Evolutionary conservation across 2,888 invertebrate genomes (phyloP).

Genomic region (Acanthococcus lagerstroemiae): DNA sequence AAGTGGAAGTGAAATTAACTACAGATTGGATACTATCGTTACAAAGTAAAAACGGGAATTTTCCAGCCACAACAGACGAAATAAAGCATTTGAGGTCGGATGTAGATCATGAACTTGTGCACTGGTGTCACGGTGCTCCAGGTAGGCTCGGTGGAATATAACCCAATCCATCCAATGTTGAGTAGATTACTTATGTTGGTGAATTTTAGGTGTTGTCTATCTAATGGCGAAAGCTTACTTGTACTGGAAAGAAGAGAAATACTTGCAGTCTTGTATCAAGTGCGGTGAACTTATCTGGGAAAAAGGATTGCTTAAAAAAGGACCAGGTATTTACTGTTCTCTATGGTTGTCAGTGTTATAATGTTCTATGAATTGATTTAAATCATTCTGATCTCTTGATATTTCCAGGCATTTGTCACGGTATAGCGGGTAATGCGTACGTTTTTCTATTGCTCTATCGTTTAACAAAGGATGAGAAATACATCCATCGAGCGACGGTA

Average conservation of each 20-base stretch:
- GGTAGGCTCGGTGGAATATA: conserved; percentile 42
- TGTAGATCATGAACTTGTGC: conserved; percentile 58
- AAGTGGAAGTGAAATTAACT: conserved; percentile 51
- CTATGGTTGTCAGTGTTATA: neutral
- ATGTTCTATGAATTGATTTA: conserved; percentile 2
- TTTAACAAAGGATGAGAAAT: conserved; percentile 58
- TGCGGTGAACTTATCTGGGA: conserved; percentile 72
- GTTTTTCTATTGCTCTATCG: conserved; percentile 66
- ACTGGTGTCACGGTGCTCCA: conserved; percentile 87
- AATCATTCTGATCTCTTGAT: neutral
- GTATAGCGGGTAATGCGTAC: conserved; percentile 73
- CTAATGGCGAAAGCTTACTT: conserved; percentile 70
- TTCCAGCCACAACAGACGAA: conserved; percentile 44
- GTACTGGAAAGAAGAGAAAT: conserved; percentile 61
- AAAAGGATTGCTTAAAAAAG: conserved; percentile 71
- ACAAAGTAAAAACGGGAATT: conserved; percentile 63
- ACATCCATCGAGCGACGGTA: conserved; percentile 61
- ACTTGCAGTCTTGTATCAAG: conserved; percentile 54
- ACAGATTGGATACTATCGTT: conserved; percentile 57
- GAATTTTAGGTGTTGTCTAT: conserved; percentile 54
- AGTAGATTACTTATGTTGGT: neutral
- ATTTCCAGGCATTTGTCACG: conserved; percentile 64
- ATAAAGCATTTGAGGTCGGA: conserved; percentile 57
- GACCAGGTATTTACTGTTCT: conserved; percentile 49
- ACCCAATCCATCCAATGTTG: neutral